A percentile compares a stretch with the other conserved stretches of the same genome.
Conservation (phyloP, 2,113 vertebrate genomes). For the Cranoglanis bouderius region DNA sequence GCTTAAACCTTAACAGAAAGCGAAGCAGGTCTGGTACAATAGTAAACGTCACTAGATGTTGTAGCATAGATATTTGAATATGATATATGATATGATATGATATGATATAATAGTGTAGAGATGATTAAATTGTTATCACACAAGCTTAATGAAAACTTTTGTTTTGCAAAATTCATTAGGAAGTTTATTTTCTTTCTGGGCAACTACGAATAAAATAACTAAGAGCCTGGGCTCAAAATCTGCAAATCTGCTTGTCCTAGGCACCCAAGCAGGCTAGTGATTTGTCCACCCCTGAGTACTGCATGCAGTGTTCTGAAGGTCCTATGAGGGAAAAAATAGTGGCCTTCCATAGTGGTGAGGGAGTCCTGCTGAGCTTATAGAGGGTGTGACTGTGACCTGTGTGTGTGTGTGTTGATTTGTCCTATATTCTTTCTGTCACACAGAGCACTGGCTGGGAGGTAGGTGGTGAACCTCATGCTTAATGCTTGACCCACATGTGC, state of each 20-base stretch:
- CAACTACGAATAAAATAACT: neutral
- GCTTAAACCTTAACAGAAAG: neutral
- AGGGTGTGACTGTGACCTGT: slow-evolving; percentile 58
- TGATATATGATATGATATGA: no score
- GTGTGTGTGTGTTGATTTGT: slow-evolving; percentile 79
- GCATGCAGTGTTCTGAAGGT: slow-evolving; percentile 14
- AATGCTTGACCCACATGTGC: slow-evolving; percentile 94
- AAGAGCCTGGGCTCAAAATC: neutral
- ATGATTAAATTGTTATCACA: no score
- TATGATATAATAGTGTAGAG: no score
- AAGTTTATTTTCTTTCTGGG: neutral
- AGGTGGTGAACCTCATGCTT: slow-evolving; percentile 85
- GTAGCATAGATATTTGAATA: no score
- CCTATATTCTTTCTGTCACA: slow-evolving; percentile 88
- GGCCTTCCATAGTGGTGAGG: slow-evolving; percentile 19
- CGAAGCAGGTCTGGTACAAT: no score
- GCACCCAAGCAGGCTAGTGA: no score
- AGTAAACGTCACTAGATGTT: neutral
- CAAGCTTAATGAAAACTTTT: neutral
- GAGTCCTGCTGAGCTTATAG: slow-evolving; percentile 10
- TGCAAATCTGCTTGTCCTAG: neutral
- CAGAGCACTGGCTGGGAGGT: slow-evolving; percentile 99
- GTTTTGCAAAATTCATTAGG: neutral
- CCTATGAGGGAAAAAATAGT: neutral
- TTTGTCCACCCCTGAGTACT: slow-evolving; percentile 2